Conservation (phyloP, 2,797 vertebrate species). For the Gobionotothen gibberifrons region DNA sequence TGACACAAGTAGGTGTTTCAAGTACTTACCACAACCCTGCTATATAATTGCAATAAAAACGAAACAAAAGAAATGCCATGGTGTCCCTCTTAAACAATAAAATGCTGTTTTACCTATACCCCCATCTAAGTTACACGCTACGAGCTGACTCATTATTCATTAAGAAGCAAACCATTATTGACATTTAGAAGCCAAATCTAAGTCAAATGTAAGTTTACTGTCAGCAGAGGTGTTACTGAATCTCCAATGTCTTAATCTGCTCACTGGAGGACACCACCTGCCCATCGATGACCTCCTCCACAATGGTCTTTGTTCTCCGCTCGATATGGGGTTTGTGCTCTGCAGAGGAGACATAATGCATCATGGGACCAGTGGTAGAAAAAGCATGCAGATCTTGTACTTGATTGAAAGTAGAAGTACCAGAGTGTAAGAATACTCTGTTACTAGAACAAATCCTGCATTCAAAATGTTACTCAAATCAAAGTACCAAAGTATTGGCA, state of each 20-base stretch:
- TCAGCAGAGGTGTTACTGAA: conserved; percentile 41
- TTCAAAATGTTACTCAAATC: too few species aligned
- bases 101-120: not conserved
- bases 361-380: not conserved
- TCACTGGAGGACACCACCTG: conserved; percentile 56
- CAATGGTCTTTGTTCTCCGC: conserved; percentile 73
- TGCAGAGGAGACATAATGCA: conserved; percentile 29
- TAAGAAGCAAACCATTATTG: not conserved
- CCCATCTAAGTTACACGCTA: not conserved
- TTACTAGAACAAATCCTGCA: too few species aligned
- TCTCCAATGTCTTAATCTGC: conserved; percentile 52
- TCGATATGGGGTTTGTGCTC: conserved; percentile 70
- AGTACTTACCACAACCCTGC: not conserved
- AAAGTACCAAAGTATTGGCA: too few species aligned
- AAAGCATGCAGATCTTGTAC: too few species aligned
- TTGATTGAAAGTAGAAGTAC: too few species aligned
- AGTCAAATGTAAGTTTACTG: not conserved
- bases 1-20: not conserved
- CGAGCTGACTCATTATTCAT: not conserved
- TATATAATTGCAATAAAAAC: not conserved
- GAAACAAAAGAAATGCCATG: not conserved
- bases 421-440: too few species aligned
- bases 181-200: not conserved
- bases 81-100: not conserved
- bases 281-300: conserved; percentile 76